Percentiles rank a stretch among this genome's conserved stretches.
Evolutionary conservation across 1,140 invertebrate genomes (phyloP).

Genomic region (Eueides isabella): DNA sequence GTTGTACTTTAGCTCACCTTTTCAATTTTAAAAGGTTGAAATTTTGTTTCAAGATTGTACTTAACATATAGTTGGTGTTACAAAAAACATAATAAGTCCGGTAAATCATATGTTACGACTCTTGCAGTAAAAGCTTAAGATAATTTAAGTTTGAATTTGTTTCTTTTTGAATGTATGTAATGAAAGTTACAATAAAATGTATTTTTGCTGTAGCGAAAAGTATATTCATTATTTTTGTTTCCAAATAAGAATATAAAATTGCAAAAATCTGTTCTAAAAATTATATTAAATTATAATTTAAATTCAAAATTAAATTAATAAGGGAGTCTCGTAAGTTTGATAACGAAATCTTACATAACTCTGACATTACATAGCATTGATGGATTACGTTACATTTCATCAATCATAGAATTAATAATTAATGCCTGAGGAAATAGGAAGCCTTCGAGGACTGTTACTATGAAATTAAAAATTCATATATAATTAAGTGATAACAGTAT

Average conservation of each 20-base stretch:
- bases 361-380: neutral
- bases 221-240: no score
- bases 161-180: no score
- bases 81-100: neutral
- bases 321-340: neutral
- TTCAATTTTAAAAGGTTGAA: neutral
- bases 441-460: neutral
- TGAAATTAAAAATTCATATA: no score
- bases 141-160: neutral
- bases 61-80: neutral
- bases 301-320: neutral
- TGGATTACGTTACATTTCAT: constrained; percentile 7
- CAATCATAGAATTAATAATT: neutral
- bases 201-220: no score
- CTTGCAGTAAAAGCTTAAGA: neutral
- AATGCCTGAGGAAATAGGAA: neutral
- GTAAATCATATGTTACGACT: neutral
- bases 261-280: no score
- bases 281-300: no score
- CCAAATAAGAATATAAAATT: no score
- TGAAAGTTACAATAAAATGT: no score
- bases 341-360: neutral
- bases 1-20: neutral
- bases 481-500: no score
- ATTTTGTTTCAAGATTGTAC: neutral